Evolutionary conservation across 2,888 invertebrate genomes (phyloP).

Genomic region (Nomada flava): DNA sequence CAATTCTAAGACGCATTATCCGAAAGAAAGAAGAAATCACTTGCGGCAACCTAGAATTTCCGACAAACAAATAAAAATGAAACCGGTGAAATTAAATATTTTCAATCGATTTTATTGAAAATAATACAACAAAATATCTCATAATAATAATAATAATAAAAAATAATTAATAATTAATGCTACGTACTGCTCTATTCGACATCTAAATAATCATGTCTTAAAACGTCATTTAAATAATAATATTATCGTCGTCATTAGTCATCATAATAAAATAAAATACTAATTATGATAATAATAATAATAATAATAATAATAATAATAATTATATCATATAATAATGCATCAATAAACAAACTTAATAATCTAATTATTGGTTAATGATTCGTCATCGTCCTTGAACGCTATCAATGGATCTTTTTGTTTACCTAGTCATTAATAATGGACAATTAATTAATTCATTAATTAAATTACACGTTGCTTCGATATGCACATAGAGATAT

Average conservation of each 20-base stretch:
- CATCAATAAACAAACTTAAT: slow-evolving; percentile 84
- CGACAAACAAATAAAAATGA: slow-evolving; percentile 58
- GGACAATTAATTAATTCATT: slow-evolving; percentile 83
- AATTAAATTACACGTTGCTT: slow-evolving; percentile 84
- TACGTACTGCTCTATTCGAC: slow-evolving; percentile 82
- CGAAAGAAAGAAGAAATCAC: slow-evolving; percentile 46
- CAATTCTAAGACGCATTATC: neutral
- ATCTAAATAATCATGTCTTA: slow-evolving; percentile 83
- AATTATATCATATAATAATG: slow-evolving; percentile 82
- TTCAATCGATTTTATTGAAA: slow-evolving; percentile 84
- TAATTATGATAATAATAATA: slow-evolving; percentile 79
- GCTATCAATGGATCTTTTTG: slow-evolving; percentile 78
- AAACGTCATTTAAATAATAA: slow-evolving; percentile 82
- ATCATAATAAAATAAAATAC: slow-evolving; percentile 77
- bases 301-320: slow-evolving; percentile 73
- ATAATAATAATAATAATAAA: slow-evolving; percentile 83
- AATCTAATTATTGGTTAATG: slow-evolving; percentile 80
- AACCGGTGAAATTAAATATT: slow-evolving; percentile 78
- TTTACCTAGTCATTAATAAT: slow-evolving; percentile 81
- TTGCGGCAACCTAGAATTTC: slow-evolving; percentile 23
- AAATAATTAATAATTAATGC: slow-evolving; percentile 83
- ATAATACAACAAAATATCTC: slow-evolving; percentile 84
- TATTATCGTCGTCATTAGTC: slow-evolving; percentile 77
- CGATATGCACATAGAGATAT: slow-evolving; percentile 84
- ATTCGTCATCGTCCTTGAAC: slow-evolving; percentile 81